A percentile compares a stretch with the other conserved stretches of the same genome.
Conservation (phyloP, 2,888 invertebrate genomes). For the Aporophyla nigra region DNA sequence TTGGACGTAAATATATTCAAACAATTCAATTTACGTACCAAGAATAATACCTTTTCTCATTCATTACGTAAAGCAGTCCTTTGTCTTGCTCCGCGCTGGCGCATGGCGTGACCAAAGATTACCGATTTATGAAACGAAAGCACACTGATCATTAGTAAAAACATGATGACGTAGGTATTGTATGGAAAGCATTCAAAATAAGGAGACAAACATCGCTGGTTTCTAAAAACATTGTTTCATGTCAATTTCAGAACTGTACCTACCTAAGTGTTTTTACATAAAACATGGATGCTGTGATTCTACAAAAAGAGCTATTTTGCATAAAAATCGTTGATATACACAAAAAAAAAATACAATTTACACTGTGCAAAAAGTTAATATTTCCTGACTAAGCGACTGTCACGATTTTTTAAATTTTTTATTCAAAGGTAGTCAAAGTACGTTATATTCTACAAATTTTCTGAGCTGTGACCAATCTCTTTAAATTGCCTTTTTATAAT, state of each 20-base stretch:
- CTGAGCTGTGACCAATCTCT: slow-evolving; percentile 61
- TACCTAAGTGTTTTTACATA: background rate
- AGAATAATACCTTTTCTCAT: background rate
- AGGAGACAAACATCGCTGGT: background rate
- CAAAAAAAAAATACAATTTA: background rate
- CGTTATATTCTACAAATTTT: slow-evolving; percentile 30
- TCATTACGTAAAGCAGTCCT: background rate
- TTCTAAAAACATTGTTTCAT: slow-evolving; percentile 8
- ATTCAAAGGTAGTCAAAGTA: slow-evolving; percentile 42
- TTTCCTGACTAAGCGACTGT: slow-evolving; percentile 49
- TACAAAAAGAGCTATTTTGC: slow-evolving; percentile 3
- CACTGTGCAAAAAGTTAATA: slow-evolving; percentile 55
- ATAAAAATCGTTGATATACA: background rate
- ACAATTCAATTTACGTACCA: background rate
- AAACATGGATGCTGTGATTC: background rate
- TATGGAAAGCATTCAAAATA: background rate
- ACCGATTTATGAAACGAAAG: background rate
- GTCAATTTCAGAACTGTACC: background rate
- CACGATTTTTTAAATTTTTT: slow-evolving; percentile 52
- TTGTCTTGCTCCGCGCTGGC: background rate
- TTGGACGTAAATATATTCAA: background rate
- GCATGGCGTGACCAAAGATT: background rate
- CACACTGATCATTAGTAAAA: background rate
- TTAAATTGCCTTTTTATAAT: slow-evolving; percentile 52
- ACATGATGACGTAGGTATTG: background rate